Percentiles rank a stretch among this genome's conserved stretches.
phyloP scores from a whole-genome alignment of 2,113 vertebrate species.

The Aspiorhynchus laticeps region DNA sequence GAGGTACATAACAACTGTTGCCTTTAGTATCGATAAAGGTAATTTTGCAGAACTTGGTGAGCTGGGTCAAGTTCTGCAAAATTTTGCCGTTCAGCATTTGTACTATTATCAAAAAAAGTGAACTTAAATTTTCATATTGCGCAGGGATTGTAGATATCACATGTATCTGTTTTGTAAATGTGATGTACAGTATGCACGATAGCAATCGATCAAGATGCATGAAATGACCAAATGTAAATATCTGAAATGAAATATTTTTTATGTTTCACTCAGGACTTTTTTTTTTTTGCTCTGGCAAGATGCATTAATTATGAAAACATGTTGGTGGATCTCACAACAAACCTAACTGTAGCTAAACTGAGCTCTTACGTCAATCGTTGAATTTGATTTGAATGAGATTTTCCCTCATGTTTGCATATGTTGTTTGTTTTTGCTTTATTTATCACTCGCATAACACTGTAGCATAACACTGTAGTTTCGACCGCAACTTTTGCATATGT shows the following conservation, averaged over 20 bases:
- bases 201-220: neutral
- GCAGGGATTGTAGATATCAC: no score
- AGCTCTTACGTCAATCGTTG: neutral
- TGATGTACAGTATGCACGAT: neutral
- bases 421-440: neutral
- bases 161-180: neutral
- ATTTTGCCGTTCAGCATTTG: neutral
- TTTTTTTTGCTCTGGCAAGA: neutral
- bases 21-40: neutral
- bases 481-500: constrained; percentile 40
- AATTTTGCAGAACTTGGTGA: neutral
- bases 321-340: neutral
- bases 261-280: neutral
- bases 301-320: neutral
- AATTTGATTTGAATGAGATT: neutral
- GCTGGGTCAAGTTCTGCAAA: neutral
- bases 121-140: neutral
- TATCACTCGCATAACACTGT: neutral
- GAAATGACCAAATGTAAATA: neutral
- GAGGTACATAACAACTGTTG: neutral
- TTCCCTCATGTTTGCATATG: neutral
- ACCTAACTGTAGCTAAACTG: neutral
- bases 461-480: neutral
- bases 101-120: neutral
- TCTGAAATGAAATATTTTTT: neutral